phyloP scores from a whole-genome alignment of 2,113 vertebrate genomes.

The Cisticola juncidis region DNA sequence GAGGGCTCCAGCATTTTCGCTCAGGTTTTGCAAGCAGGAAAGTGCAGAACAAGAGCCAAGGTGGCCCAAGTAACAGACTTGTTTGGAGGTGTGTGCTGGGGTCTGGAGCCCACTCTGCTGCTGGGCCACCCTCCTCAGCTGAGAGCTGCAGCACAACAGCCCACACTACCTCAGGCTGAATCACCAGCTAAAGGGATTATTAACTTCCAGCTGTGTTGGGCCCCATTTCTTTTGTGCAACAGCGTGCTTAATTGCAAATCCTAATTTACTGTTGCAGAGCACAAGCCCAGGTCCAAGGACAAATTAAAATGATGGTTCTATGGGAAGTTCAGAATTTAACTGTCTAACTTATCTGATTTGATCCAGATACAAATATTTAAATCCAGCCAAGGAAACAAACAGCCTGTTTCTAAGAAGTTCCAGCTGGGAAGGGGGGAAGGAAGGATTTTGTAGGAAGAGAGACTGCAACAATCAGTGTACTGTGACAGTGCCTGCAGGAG shows the following conservation, averaged over 20 bases:
- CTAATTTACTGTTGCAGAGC: slow-evolving; percentile 18
- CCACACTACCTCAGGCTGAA: background rate
- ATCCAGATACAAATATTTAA: slow-evolving; percentile 45
- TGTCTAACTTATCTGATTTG: slow-evolving; percentile 55
- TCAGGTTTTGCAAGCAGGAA: background rate
- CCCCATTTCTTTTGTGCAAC: slow-evolving; percentile 45
- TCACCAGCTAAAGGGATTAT: slow-evolving; percentile 8
- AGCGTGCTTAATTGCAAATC: slow-evolving; percentile 34
- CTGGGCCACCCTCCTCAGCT: background rate
- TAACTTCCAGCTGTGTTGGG: slow-evolving; percentile 45
- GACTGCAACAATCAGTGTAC: background rate
- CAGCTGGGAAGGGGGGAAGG: background rate
- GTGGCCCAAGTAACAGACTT: accelerated
- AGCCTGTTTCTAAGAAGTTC: slow-evolving; percentile 10
- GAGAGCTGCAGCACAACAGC: background rate
- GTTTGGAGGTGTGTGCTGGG: background rate
- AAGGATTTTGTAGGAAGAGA: background rate
- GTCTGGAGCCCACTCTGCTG: background rate
- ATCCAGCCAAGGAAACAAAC: slow-evolving; percentile 24
- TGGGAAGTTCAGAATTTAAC: background rate
- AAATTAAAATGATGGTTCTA: slow-evolving; percentile 40
- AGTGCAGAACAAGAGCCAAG: background rate
- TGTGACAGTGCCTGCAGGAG: background rate
- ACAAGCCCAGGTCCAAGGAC: background rate
- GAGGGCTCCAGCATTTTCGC: background rate